Evolutionary conservation across 2,113 vertebrate species (phyloP), one percentile per base, ranked within the genome.

Genomic region (Coryphaenoides rupestris): DNA sequence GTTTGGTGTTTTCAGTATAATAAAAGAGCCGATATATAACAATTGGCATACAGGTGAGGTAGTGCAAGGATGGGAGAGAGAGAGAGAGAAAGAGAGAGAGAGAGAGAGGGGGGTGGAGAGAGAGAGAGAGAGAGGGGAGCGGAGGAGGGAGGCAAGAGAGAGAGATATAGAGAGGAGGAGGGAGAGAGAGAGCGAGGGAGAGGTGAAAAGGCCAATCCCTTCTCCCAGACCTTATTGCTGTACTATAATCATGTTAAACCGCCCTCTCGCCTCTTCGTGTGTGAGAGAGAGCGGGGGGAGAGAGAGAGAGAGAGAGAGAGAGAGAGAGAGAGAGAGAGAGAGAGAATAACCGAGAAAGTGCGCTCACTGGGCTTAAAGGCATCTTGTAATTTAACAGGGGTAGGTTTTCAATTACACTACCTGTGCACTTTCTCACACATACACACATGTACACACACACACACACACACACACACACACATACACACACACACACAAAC

Each of bases 401-500:
- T 47, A 67, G 71, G 77, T 78, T 82, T 84, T 80, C 80, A 80
- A 80, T 82, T 82, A 80, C 75, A 46, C 52, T 64, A 46, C 55
- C 5, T 46, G 59, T 53, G 56, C 23, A 13, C 59, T 52, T 23
- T 57, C 33, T 68, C 50, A 55, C 60, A 49, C 60, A n/a, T 58
- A 65, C 55, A 50, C 60, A 21, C 4, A 14, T 55, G 47, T 57
- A 23, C 45, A 61, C 21, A 50, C 59, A n/a, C n/a, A n/a, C n/a
- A n/a, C n/a, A n/a, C n/a, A n/a, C n/a, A n/a, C n/a, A n/a, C n/a
- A n/a, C 54, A 21, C 54, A 56, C 54, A 56, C n/a, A 22, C 21
- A 58, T 17, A 33, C 24, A 28, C 23, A 28, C 58, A 59, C 17
- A 14, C 15, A n/a, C 4, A 40, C 16, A 59, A 3, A 21, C 26